These are phyloP conservation scores for Tenthredo distinguenda DNA, from an alignment of 2,888 invertebrate species.

Conservation along the genomic window DNA sequence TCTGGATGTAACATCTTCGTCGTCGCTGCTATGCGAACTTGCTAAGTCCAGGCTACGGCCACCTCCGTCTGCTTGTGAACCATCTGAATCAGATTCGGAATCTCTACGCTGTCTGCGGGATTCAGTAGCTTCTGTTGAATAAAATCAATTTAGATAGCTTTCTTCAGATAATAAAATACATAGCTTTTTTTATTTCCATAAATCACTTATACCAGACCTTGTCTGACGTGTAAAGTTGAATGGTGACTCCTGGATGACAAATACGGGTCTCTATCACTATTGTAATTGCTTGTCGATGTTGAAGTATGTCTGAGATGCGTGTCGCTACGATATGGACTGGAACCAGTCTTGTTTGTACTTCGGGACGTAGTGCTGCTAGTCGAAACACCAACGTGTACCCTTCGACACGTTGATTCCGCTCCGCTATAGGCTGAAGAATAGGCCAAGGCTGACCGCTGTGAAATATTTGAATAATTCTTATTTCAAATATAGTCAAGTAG, in stretches of 20 bases:
- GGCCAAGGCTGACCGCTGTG: conserved; percentile 88
- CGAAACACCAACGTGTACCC: conserved; percentile 94
- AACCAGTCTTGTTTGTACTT: conserved; percentile 96
- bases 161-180: neutral
- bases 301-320: conserved; percentile 91
- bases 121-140: conserved; percentile 65
- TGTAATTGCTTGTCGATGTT: conserved; percentile 93
- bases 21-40: conserved; percentile 97
- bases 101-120: conserved; percentile 80
- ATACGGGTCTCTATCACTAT: conserved; percentile 78
- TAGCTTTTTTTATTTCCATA: neutral
- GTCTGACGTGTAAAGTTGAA: conserved; percentile 67
- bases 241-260: conserved; percentile 73
- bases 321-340: conserved; percentile 94
- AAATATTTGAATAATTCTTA: conserved; percentile 49
- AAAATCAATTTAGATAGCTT: neutral
- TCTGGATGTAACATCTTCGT: conserved; percentile 81
- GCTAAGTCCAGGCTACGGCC: conserved; percentile 94
- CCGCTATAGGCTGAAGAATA: conserved; percentile 91
- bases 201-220: conserved; percentile 62
- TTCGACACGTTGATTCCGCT: conserved; percentile 82
- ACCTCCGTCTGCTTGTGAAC: conserved; percentile 79
- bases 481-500: neutral
- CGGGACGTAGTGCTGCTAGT: conserved; percentile 96
- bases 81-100: conserved; percentile 91